Conservation (phyloP, 2,888 invertebrate species). For the Idaea dimidiata region DNA sequence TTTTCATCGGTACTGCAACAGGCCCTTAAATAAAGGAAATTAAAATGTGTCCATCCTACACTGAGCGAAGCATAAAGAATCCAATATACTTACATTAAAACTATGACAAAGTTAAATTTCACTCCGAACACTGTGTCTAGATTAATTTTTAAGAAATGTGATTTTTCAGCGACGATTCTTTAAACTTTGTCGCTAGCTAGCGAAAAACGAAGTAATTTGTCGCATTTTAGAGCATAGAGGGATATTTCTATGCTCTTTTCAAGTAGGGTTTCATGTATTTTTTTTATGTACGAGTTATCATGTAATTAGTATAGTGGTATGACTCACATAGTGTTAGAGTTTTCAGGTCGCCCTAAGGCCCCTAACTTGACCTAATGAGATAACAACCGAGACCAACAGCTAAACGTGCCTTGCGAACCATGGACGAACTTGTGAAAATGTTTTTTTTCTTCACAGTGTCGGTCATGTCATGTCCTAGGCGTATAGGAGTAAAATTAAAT, state of each 20-base stretch:
- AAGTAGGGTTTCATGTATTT: not conserved
- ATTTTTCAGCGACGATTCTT: not conserved
- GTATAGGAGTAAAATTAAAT: no score
- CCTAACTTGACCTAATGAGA: no score
- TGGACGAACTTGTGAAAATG: no score
- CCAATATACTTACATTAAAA: slow-evolving; percentile 35
- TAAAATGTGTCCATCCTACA: slow-evolving; percentile 34
- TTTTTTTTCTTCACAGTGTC: no score
- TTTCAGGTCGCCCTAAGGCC: no score
- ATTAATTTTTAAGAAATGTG: slow-evolving; percentile 1
- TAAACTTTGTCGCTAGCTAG: not conserved
- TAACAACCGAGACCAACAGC: no score
- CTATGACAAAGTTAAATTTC: slow-evolving; percentile 10
- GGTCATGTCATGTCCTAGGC: no score
- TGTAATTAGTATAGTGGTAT: no score
- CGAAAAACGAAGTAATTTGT: not conserved
- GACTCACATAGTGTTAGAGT: no score
- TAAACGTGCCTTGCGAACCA: no score
- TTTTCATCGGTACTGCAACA: no score
- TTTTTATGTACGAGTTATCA: no score
- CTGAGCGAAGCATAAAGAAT: slow-evolving; percentile 31
- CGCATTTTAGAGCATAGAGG: not conserved
- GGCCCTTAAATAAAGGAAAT: slow-evolving; percentile 45
- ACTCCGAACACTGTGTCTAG: not conserved
- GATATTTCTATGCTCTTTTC: not conserved